Evolutionary conservation across 2,113 vertebrate species (phyloP).

Genomic region (Cyrtonyx montezumae): DNA sequence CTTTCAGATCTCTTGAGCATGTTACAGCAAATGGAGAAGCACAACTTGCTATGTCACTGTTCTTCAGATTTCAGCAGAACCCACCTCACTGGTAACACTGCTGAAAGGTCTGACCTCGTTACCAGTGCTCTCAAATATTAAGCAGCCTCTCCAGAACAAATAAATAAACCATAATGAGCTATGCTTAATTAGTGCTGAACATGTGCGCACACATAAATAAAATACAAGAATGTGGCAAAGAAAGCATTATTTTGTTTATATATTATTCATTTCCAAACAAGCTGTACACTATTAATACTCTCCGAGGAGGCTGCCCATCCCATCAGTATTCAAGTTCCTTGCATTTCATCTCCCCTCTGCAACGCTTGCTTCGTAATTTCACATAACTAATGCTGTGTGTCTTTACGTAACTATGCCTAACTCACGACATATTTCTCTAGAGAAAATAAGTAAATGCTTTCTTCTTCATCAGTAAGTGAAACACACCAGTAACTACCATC

Average conservation of each 20-base stretch:
- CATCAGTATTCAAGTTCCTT: neutral
- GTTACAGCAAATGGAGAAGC: conserved; percentile 11
- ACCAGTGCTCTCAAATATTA: conserved; percentile 3
- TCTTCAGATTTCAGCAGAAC: conserved; percentile 25
- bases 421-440: neutral
- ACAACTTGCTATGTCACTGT: neutral
- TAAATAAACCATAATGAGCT: conserved; percentile 52
- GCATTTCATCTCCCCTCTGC: neutral
- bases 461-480: neutral
- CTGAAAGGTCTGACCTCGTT: neutral
- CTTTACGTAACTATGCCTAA: neutral
- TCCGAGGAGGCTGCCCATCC: neutral
- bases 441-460: neutral
- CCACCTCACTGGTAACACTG: neutral
- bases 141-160: conserved; percentile 32
- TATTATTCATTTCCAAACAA: conserved; percentile 51
- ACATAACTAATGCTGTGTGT: neutral
- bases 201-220: conserved; percentile 39
- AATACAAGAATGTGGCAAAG: conserved; percentile 12
- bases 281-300: conserved; percentile 12
- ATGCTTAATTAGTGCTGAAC: conserved; percentile 40
- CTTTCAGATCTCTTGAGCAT: conserved; percentile 28
- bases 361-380: neutral
- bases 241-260: conserved; percentile 24
- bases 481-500: neutral